phyloP scores from a whole-genome alignment of 2,888 invertebrate species.

The Panzeria rudis region DNA sequence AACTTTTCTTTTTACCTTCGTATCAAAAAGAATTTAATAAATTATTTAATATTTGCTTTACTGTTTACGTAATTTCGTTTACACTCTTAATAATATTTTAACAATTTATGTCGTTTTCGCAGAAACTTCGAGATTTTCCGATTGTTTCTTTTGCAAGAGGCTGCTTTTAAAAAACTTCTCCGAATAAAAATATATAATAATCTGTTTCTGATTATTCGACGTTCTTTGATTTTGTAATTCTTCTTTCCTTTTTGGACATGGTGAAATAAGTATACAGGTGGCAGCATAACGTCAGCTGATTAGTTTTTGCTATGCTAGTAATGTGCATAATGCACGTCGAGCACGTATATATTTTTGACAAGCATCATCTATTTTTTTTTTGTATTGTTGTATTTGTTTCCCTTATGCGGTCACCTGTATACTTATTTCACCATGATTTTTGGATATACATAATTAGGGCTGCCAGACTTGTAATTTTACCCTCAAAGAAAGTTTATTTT shows the following conservation, averaged over 20 bases:
- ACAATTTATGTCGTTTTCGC: constrained; percentile 49
- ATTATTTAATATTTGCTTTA: background rate
- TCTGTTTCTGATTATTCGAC: constrained; percentile 17
- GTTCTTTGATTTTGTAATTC: constrained; percentile 16
- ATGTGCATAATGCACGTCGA: too few relatives aligned
- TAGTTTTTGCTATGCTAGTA: too few relatives aligned
- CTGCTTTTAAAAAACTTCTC: constrained; percentile 53
- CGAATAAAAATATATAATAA: constrained; percentile 45
- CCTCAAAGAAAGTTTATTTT: background rate
- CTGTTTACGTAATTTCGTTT: constrained; percentile 52
- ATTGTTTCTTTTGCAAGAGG: constrained; percentile 25
- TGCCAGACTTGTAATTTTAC: background rate
- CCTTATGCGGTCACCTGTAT: too few relatives aligned
- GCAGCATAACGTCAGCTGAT: too few relatives aligned
- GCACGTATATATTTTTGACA: too few relatives aligned
- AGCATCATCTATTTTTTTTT: too few relatives aligned
- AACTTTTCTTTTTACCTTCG: constrained; percentile 35
- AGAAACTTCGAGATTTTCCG: constrained; percentile 52
- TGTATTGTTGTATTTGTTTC: too few relatives aligned
- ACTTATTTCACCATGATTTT: too few relatives aligned
- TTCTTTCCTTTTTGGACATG: background rate
- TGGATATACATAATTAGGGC: constrained; percentile 7
- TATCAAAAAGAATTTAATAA: background rate
- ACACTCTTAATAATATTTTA: constrained; percentile 19
- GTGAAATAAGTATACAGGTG: too few relatives aligned